These are phyloP conservation scores for Brienomyrus longianalis DNA, from an alignment of 2,113 vertebrate genomes.

Conservation along the genomic window DNA sequence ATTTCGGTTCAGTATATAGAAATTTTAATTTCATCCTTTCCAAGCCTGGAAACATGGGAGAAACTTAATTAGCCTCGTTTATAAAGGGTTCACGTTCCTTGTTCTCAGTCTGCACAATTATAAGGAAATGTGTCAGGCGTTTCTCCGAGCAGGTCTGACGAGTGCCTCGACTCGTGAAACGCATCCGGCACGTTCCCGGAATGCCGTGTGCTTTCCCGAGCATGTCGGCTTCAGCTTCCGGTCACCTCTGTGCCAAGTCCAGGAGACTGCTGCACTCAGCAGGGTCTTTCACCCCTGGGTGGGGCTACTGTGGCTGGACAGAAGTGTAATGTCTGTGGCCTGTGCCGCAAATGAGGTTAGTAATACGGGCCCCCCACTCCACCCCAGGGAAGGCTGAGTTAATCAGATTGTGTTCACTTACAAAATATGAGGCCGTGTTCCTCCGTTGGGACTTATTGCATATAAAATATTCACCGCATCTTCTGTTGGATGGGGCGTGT, in stretches of 20 bases:
- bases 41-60: not conserved
- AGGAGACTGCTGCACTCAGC: not conserved
- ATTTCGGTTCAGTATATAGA: not conserved
- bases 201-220: not conserved
- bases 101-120: not conserved
- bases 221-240: not conserved
- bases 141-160: not conserved
- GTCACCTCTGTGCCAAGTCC: not conserved
- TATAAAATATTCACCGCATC: constrained; percentile 45
- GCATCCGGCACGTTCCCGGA: not conserved
- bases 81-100: not conserved
- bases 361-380: constrained; percentile 22
- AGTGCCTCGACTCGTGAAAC: not conserved
- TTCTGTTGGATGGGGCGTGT: constrained; percentile 27
- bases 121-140: constrained; percentile 7
- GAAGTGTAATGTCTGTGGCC: not conserved
- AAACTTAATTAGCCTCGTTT: constrained; percentile 16
- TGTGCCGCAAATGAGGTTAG: constrained; percentile 25
- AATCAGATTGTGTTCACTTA: constrained; percentile 34
- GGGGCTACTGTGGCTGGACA: not conserved
- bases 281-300: not conserved
- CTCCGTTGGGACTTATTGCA: constrained; percentile 35
- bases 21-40: not conserved
- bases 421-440: constrained; percentile 27
- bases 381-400: constrained; percentile 12